Evolutionary conservation across 2,888 invertebrate genomes (phyloP).

Genomic region (Lamellibrachia satsuma): DNA sequence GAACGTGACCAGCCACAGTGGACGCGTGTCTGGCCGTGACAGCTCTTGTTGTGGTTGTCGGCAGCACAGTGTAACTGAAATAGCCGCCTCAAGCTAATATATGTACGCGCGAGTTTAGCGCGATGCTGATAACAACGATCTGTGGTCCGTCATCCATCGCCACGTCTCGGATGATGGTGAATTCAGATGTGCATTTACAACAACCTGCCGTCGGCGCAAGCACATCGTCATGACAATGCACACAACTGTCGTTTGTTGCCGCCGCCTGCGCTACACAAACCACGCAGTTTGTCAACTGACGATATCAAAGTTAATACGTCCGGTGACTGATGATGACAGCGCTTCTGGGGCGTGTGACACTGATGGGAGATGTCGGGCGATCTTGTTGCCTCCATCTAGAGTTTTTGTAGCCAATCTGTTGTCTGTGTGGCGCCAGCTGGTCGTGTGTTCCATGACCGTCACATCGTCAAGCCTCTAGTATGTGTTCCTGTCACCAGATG

Average conservation of each 20-base stretch:
- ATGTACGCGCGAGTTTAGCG: neutral
- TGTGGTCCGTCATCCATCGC: slow-evolving; percentile 23
- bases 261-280: slow-evolving; percentile 1
- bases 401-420: slow-evolving; percentile 32
- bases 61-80: neutral
- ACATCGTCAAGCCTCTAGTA: slow-evolving; percentile 14
- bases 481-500: neutral
- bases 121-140: neutral
- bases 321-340: slow-evolving; percentile 10
- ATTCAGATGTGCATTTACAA: slow-evolving; percentile 21
- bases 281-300: slow-evolving; percentile 14
- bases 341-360: slow-evolving; percentile 1
- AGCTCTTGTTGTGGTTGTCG: neutral
- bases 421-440: slow-evolving; percentile 30
- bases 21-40: slow-evolving; percentile 1
- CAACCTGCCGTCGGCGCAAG: slow-evolving; percentile 13
- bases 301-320: slow-evolving; percentile 21
- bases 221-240: slow-evolving; percentile 24
- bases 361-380: neutral
- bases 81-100: neutral
- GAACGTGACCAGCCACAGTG: neutral
- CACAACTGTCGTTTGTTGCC: slow-evolving; percentile 22
- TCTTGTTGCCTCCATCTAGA: slow-evolving; percentile 25
- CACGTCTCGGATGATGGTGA: slow-evolving; percentile 19
- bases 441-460: neutral